phyloP scores from a whole-genome alignment of 2,888 invertebrate genomes.

The Ornithoptera priamus region DNA sequence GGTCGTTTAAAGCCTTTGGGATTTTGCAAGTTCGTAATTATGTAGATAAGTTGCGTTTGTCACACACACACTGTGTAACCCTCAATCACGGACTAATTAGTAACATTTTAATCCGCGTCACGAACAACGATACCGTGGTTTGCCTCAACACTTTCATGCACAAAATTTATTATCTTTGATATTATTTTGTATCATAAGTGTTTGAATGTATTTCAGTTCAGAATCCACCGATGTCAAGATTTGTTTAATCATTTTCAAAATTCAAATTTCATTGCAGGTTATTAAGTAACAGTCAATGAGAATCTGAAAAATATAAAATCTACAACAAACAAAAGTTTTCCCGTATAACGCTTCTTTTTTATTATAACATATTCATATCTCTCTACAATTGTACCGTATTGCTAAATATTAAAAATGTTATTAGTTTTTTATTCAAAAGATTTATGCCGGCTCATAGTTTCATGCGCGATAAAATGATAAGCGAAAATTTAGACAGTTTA shows the following conservation, averaged over 20 bases:
- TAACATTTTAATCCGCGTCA: not conserved
- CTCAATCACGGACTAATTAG: not conserved
- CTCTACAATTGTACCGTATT: not conserved
- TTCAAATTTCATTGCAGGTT: too few species aligned
- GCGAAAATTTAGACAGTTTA: slow-evolving; percentile 74
- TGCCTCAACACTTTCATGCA: not conserved
- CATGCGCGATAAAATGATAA: slow-evolving; percentile 58
- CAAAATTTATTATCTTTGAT: not conserved
- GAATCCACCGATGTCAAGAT: too few species aligned
- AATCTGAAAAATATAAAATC: too few species aligned
- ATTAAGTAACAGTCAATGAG: too few species aligned
- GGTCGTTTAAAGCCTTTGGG: slow-evolving; percentile 34
- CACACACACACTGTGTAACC: slow-evolving; percentile 5
- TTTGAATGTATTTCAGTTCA: not conserved
- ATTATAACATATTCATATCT: not conserved
- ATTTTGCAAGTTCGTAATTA: slow-evolving; percentile 30
- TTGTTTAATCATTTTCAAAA: too few species aligned
- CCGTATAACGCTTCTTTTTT: not conserved
- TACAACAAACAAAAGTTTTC: too few species aligned
- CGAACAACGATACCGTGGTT: not conserved
- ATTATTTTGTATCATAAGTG: not conserved
- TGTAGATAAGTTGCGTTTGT: slow-evolving; percentile 23
- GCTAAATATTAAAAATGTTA: slow-evolving; percentile 12
- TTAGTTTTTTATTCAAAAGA: slow-evolving; percentile 28
- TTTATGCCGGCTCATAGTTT: slow-evolving; percentile 40